These are phyloP conservation scores for Heliocidaris erythrogramma DNA, from an alignment of 35 echinoderm and acorn worm species.

Conservation along the genomic window DNA sequence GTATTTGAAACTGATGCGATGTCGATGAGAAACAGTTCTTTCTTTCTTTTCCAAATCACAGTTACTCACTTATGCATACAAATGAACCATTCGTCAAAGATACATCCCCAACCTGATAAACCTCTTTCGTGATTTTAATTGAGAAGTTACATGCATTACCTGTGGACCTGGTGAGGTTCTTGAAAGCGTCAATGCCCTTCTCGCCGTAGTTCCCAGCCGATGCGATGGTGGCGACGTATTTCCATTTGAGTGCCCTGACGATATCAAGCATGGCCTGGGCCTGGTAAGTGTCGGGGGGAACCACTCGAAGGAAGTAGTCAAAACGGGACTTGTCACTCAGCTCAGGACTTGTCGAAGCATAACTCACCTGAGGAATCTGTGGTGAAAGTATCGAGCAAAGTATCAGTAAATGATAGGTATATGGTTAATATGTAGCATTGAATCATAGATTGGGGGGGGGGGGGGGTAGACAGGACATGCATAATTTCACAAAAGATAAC, in stretches of 20 bases:
- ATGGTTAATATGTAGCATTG: too few relatives aligned
- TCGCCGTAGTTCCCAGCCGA: slow-evolving; percentile 92
- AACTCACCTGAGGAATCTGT: slow-evolving; percentile 97
- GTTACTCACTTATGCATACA: too few relatives aligned
- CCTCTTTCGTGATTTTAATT: background rate
- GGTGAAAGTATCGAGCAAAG: background rate
- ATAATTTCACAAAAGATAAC: too few relatives aligned
- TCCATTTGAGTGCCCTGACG: slow-evolving; percentile 84
- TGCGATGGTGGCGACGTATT: slow-evolving; percentile 84
- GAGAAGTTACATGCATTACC: slow-evolving; percentile 33
- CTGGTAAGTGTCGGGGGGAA: slow-evolving; percentile 94
- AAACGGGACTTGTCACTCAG: slow-evolving; percentile 93
- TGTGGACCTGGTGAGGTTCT: slow-evolving; percentile 79
- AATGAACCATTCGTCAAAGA: too few relatives aligned
- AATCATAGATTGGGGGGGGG: too few relatives aligned
- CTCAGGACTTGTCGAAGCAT: slow-evolving; percentile 95
- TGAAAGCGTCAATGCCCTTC: slow-evolving; percentile 90
- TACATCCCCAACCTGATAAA: too few relatives aligned
- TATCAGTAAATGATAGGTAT: background rate
- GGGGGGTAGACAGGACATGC: too few relatives aligned
- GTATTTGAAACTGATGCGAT: background rate
- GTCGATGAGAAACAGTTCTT: background rate
- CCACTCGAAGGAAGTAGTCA: slow-evolving; percentile 91
- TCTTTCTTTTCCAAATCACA: too few relatives aligned
- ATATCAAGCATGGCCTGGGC: slow-evolving; percentile 94